These are phyloP conservation scores for Hydriomena furcata DNA, from an alignment of 2,888 invertebrate species.

Conservation along the genomic window DNA sequence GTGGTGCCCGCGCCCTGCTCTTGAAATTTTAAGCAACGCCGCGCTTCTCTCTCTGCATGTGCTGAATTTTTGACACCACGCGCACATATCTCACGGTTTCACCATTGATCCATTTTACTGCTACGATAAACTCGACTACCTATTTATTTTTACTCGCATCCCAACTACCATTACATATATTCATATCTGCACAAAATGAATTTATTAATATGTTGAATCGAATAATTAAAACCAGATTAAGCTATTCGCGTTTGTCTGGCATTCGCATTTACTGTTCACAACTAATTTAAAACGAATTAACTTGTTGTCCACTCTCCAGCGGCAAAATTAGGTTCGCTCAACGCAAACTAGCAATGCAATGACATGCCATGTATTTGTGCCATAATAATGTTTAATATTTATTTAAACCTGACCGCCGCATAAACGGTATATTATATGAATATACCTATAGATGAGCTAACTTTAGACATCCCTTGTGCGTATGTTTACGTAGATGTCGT, in stretches of 20 bases:
- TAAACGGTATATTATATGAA: conserved; percentile 6
- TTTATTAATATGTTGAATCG: conserved; percentile 23
- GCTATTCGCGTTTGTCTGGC: conserved; percentile 26
- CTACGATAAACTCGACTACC: conserved; percentile 27
- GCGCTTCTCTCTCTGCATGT: conserved; percentile 51
- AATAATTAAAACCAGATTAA: conserved; percentile 31
- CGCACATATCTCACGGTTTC: conserved; percentile 58
- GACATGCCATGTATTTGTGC: conserved; percentile 19
- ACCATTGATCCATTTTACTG: conserved; percentile 41
- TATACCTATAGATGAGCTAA: conserved; percentile 7
- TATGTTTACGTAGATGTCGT: conserved; percentile 28
- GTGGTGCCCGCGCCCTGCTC: conserved; percentile 65
- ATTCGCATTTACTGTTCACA: conserved; percentile 27
- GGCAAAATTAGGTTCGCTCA: conserved; percentile 27
- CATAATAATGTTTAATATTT: conserved; percentile 15
- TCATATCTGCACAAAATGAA: conserved; percentile 14
- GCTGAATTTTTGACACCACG: conserved; percentile 63
- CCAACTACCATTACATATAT: conserved; percentile 11
- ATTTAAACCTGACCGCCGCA: background rate
- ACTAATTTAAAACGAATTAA: conserved; percentile 31
- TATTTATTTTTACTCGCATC: conserved; percentile 8
- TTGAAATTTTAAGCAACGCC: conserved; percentile 73
- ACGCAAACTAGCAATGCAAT: conserved; percentile 25
- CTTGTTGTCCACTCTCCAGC: conserved; percentile 25
- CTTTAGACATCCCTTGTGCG: conserved; percentile 11